These are phyloP conservation scores for Polymixis lichenea DNA, from an alignment of 2,888 invertebrate genomes.

Conservation along the genomic window DNA sequence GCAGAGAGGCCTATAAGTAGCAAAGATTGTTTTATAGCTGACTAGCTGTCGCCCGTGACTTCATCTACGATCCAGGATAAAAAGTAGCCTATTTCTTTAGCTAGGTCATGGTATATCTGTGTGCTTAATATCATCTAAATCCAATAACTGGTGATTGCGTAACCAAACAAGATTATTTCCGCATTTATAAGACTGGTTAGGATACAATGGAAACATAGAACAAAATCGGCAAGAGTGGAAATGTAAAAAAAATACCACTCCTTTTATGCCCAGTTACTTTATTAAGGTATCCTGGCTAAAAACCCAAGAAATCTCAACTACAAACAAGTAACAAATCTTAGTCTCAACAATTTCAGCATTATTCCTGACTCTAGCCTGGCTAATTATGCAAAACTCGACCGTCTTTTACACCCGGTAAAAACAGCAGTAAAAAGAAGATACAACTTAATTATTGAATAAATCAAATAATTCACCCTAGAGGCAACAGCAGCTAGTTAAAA, in stretches of 20 bases:
- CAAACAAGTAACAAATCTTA: slow-evolving; percentile 13
- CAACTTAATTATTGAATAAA: slow-evolving; percentile 58
- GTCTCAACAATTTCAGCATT: background rate
- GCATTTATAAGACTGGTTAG: too few relatives aligned
- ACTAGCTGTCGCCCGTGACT: too few relatives aligned
- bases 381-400: slow-evolving; percentile 42
- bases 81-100: too few relatives aligned
- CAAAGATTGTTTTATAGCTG: too few relatives aligned
- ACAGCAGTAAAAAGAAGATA: slow-evolving; percentile 28
- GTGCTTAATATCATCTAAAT: too few relatives aligned
- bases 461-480: slow-evolving; percentile 55
- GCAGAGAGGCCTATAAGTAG: background rate
- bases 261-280: background rate
- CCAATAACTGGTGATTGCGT: too few relatives aligned
- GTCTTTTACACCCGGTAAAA: slow-evolving; percentile 31
- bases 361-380: background rate
- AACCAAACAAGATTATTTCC: too few relatives aligned
- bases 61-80: too few relatives aligned
- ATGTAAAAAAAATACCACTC: background rate
- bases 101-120: too few relatives aligned
- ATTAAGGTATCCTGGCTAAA: background rate
- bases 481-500: slow-evolving; percentile 51
- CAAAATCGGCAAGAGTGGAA: background rate
- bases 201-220: background rate
- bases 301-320: background rate